Evolutionary conservation across 2,797 vertebrate genomes (phyloP).

Genomic region (Synanceia verrucosa): DNA sequence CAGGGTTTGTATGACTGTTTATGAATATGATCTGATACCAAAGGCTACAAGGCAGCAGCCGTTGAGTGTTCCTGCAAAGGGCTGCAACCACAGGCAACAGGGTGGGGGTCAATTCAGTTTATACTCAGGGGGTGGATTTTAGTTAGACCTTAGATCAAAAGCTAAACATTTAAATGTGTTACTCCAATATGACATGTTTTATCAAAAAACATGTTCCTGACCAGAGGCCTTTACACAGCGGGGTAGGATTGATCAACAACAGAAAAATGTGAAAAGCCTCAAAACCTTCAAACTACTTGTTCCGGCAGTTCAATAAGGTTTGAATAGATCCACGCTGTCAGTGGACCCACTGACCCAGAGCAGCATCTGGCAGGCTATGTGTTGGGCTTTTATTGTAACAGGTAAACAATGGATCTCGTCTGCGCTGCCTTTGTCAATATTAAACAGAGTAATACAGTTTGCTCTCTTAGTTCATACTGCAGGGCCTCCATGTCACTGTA

Average conservation of each 20-base stretch:
- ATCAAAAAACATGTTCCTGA: slow-evolving; percentile 5
- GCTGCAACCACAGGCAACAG: slow-evolving; percentile 53
- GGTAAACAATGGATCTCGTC: neutral
- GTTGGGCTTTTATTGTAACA: neutral
- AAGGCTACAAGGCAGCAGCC: slow-evolving; percentile 36
- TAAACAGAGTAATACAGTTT: neutral
- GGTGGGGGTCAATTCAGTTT: slow-evolving; percentile 48
- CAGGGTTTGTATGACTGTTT: slow-evolving; percentile 50
- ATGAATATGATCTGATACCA: slow-evolving; percentile 28
- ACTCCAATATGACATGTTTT: slow-evolving; percentile 2
- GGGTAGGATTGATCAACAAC: neutral
- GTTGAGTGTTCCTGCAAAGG: slow-evolving; percentile 58
- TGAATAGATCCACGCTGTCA: no score
- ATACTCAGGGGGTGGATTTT: slow-evolving; percentile 64
- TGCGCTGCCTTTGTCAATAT: neutral
- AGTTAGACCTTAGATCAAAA: slow-evolving; percentile 21
- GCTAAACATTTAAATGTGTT: slow-evolving; percentile 1
- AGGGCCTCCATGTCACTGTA: neutral
- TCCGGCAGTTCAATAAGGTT: neutral
- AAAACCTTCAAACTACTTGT: neutral
- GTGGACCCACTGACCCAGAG: no score
- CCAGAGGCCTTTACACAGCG: neutral
- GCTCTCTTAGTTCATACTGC: neutral
- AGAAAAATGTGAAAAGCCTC: neutral
- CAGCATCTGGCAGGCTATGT: neutral